Percentiles rank a stretch among this genome's conserved stretches.
Evolutionary conservation across 2,888 invertebrate genomes (phyloP).

Genomic region (Perizoma flavofasciatum): DNA sequence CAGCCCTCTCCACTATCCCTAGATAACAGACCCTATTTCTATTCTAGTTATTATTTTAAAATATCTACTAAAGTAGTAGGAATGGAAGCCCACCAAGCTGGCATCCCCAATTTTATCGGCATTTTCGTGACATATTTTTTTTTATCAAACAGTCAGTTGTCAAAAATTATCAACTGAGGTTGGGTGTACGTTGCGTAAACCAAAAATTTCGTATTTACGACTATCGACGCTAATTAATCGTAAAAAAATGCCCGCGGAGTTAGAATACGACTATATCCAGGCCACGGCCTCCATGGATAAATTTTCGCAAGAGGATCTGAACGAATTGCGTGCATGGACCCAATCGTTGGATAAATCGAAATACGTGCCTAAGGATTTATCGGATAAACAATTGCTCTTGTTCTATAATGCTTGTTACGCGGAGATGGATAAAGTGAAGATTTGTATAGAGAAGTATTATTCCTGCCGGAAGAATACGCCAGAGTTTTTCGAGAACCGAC

Average conservation of each 20-base stretch:
- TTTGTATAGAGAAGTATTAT: conserved; percentile 86
- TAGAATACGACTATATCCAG: conserved; percentile 73
- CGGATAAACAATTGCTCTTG: conserved; percentile 85
- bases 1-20: no score
- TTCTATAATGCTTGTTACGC: conserved; percentile 87
- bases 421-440: conserved; percentile 82
- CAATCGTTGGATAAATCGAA: conserved; percentile 74
- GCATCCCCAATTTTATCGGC: conserved; percentile 33
- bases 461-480: conserved; percentile 82
- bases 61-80: conserved; percentile 29
- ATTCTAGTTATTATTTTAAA: no score
- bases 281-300: conserved; percentile 72
- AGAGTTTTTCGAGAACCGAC: conserved; percentile 85
- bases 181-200: conserved; percentile 47
- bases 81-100: conserved; percentile 22
- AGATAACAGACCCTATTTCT: no score
- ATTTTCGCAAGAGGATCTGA: conserved; percentile 78
- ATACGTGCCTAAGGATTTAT: conserved; percentile 77
- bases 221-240: conserved; percentile 40
- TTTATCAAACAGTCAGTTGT: conserved; percentile 55
- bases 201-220: conserved; percentile 57
- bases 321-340: conserved; percentile 74
- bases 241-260: conserved; percentile 67
- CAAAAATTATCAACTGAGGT: conserved; percentile 48
- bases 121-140: conserved; percentile 8